These are phyloP conservation scores for Morus bassanus DNA, from an alignment of 2,797 vertebrate species.

Conservation along the genomic window DNA sequence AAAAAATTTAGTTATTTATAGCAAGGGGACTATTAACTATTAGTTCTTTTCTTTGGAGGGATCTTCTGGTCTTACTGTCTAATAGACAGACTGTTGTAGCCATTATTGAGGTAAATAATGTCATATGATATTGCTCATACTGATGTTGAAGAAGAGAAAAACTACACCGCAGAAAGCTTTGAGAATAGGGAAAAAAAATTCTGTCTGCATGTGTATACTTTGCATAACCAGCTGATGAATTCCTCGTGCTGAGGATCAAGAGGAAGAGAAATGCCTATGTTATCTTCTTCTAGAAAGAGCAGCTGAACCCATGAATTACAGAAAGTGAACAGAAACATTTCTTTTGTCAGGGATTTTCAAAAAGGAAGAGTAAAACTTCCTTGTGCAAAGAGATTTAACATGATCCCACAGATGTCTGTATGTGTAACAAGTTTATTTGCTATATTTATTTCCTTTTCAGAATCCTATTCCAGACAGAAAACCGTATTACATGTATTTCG, in stretches of 20 bases:
- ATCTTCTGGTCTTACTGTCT: neutral
- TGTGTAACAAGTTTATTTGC: neutral
- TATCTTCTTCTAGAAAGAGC: neutral
- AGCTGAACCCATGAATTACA: neutral
- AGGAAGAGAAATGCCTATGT: neutral
- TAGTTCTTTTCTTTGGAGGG: neutral
- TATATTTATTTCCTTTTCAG: neutral
- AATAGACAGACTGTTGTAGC: neutral
- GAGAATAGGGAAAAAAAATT: neutral
- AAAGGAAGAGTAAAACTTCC: neutral
- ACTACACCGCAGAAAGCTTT: neutral
- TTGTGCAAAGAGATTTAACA: neutral
- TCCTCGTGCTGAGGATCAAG: rapidly evolving
- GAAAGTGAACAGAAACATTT: neutral
- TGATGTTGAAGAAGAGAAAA: neutral
- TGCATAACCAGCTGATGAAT: neutral
- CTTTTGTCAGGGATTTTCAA: neutral
- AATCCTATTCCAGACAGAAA: neutral
- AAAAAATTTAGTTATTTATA: neutral
- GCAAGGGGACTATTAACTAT: neutral
- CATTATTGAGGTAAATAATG: neutral
- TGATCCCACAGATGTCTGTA: neutral
- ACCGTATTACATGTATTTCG: rapidly evolving
- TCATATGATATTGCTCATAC: neutral
- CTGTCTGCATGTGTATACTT: neutral